phyloP scores from a whole-genome alignment of 1,140 invertebrate species.

The Brachionus koreanus region DNA sequence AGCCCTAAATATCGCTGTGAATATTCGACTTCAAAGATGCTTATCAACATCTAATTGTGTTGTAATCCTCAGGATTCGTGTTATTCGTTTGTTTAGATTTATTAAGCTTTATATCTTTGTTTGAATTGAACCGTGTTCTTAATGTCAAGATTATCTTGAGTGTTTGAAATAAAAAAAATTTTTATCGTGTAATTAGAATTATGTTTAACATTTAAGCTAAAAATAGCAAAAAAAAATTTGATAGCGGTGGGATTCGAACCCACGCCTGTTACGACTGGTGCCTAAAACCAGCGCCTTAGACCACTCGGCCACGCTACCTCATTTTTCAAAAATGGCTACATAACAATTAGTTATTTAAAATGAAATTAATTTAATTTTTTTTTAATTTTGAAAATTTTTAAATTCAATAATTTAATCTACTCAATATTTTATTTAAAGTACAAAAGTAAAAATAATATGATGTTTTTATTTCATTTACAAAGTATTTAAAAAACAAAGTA shows the following conservation, averaged over 20 bases:
- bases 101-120: background rate
- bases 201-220: background rate
- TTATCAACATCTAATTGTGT: background rate
- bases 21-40: background rate
- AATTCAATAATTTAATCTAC: too few species aligned
- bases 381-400: too few species aligned
- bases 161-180: background rate
- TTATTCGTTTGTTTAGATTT: background rate
- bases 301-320: too few species aligned
- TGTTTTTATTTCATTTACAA: too few species aligned
- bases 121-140: background rate
- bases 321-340: too few species aligned
- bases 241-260: background rate
- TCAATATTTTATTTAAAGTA: too few species aligned
- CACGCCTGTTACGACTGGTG: background rate
- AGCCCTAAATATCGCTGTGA: background rate
- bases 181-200: background rate
- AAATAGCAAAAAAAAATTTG: background rate
- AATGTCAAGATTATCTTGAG: background rate
- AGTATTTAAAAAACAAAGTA: too few species aligned
- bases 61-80: background rate
- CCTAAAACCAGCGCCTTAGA: background rate
- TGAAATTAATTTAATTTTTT: too few species aligned
- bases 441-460: too few species aligned
- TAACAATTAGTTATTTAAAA: too few species aligned